Evolutionary conservation across 2,888 invertebrate genomes (phyloP).

Genomic region (Eristalis tenax): DNA sequence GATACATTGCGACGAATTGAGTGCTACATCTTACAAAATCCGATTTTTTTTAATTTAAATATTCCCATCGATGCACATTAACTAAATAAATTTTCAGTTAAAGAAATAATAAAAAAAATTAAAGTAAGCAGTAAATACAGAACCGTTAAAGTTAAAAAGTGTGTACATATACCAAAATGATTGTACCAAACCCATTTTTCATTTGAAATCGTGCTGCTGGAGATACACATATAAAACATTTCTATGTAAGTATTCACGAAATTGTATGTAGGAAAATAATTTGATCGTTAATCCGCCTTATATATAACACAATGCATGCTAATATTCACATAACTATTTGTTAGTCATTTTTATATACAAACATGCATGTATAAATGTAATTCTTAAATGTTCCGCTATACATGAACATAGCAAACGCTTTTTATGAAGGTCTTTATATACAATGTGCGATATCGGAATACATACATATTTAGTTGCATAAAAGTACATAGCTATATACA

Average conservation of each 20-base stretch:
- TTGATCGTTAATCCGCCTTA: background rate
- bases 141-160: background rate
- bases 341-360: background rate
- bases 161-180: background rate
- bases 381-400: background rate
- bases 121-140: background rate
- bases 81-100: too few species aligned
- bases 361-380: background rate
- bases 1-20: background rate
- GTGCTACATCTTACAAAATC: background rate
- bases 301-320: background rate
- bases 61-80: background rate
- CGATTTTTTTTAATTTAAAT: background rate
- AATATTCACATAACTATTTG: background rate
- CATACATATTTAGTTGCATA: conserved; percentile 21
- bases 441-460: background rate
- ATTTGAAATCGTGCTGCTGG: background rate
- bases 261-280: background rate
- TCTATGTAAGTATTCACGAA: background rate
- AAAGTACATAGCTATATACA: background rate
- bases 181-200: background rate
- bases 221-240: background rate
- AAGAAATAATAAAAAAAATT: background rate
- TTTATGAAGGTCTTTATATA: background rate
- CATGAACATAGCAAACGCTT: background rate